These are phyloP conservation scores for Phodopus roborovskii DNA, from an alignment of 2,113 vertebrate species.

Conservation along the genomic window DNA sequence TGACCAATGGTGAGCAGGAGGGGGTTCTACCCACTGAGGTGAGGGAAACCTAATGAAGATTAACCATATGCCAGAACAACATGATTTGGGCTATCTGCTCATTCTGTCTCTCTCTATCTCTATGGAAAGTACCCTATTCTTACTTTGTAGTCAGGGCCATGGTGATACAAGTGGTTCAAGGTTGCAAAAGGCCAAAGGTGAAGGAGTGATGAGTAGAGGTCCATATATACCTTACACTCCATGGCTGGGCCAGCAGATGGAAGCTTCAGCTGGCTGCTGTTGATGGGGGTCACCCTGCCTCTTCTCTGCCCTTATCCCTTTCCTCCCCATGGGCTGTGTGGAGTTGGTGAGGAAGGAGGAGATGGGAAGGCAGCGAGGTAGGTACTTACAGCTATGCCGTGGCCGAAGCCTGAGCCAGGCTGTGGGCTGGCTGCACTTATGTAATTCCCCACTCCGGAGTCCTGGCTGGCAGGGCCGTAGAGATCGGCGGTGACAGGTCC, in stretches of 20 bases:
- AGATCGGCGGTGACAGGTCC: conserved; percentile 92
- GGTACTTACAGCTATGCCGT: conserved; percentile 97
- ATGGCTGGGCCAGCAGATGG: not conserved
- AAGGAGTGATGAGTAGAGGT: not conserved
- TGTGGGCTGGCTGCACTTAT: conserved; percentile 99
- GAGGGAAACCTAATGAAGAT: not conserved
- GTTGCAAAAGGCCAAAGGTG: not conserved
- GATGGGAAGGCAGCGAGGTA: not conserved
- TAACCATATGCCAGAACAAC: not conserved
- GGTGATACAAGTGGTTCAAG: not conserved
- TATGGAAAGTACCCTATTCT: not conserved
- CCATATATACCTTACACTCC: not conserved
- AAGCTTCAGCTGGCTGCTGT: not conserved
- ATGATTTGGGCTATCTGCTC: not conserved
- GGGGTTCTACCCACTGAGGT: not conserved
- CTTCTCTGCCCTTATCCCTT: conserved; percentile 4
- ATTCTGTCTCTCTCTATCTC: not conserved
- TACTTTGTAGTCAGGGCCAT: not conserved
- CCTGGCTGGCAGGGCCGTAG: conserved; percentile 96
- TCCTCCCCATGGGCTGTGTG: not conserved
- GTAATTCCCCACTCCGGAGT: conserved; percentile 99
- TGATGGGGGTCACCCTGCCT: not conserved
- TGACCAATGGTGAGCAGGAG: not conserved
- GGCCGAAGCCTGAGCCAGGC: conserved; percentile 97
- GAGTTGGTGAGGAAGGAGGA: conserved; percentile 40